Evolutionary conservation across 2,797 vertebrate species (phyloP).

Genomic region (Pseudochirops corinnae): DNA sequence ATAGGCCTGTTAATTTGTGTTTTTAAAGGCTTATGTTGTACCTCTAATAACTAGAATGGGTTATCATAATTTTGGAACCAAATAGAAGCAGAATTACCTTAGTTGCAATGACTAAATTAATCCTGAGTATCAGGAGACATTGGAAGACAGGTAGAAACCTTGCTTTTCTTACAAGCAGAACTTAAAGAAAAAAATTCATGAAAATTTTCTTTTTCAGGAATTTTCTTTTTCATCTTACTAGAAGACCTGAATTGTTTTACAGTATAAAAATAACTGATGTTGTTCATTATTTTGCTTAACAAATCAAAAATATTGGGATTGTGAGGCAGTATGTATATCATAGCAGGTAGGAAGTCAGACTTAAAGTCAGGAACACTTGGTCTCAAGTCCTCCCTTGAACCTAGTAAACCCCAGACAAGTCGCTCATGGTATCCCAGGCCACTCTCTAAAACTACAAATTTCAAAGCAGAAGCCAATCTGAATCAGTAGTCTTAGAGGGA

Average conservation of each 20-base stretch:
- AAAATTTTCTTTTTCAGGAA: background rate
- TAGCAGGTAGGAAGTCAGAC: background rate
- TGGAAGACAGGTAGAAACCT: background rate
- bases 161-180: background rate
- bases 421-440: background rate
- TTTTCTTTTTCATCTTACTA: background rate
- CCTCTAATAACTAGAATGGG: constrained; percentile 6
- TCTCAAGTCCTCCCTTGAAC: background rate
- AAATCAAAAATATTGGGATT: background rate
- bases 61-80: constrained; percentile 38
- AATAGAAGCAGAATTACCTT: background rate
- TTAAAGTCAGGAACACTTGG: background rate
- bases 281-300: background rate
- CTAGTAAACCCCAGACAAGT: background rate
- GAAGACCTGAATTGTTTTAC: constrained; percentile 12
- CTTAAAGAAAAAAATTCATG: background rate
- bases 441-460: background rate
- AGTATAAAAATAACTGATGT: background rate
- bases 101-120: background rate
- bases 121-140: background rate
- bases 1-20: background rate
- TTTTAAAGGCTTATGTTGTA: background rate
- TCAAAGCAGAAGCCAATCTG: background rate
- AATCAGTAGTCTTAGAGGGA: background rate
- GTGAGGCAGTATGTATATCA: background rate